A percentile compares a stretch with the other conserved stretches of the same genome.
Evolutionary conservation across 2,888 invertebrate genomes (phyloP).

Genomic region (Euplagia quadripunctaria): DNA sequence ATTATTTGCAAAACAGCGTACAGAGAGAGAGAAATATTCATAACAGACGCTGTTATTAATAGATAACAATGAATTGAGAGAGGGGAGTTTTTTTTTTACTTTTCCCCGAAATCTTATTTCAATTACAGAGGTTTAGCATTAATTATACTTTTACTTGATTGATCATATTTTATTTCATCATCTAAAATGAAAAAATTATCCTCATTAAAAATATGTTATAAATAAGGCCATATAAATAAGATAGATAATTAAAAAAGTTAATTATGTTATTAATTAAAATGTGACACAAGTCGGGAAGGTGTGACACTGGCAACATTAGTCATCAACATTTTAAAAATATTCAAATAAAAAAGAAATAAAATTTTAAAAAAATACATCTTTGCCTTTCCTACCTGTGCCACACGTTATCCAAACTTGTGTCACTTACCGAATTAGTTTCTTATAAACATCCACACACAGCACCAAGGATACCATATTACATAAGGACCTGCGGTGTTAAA

Average conservation of each 20-base stretch:
- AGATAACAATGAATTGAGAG: neutral
- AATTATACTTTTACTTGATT: neutral
- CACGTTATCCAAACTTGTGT: constrained; percentile 85
- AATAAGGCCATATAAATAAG: neutral
- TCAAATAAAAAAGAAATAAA: constrained; percentile 43
- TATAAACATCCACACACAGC: constrained; percentile 54
- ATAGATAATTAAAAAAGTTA: constrained; percentile 1
- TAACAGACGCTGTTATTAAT: too few relatives aligned
- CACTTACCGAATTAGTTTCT: constrained; percentile 77
- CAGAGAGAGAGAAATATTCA: too few relatives aligned
- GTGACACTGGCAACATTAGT: constrained; percentile 74
- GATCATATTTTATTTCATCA: neutral
- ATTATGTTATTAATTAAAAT: constrained; percentile 47
- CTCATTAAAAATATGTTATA: neutral
- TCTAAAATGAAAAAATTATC: neutral
- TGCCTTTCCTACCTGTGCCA: constrained; percentile 87
- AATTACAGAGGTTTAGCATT: neutral
- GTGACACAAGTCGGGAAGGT: constrained; percentile 88
- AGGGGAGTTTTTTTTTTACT: neutral
- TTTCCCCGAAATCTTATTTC: neutral
- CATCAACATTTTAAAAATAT: constrained; percentile 29
- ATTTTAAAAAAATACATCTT: constrained; percentile 42
- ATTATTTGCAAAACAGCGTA: neutral
- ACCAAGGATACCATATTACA: constrained; percentile 42
- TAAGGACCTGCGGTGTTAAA: constrained; percentile 17